phyloP scores from a whole-genome alignment of 2,888 invertebrate species.

The Polydrusus tereticollis region DNA sequence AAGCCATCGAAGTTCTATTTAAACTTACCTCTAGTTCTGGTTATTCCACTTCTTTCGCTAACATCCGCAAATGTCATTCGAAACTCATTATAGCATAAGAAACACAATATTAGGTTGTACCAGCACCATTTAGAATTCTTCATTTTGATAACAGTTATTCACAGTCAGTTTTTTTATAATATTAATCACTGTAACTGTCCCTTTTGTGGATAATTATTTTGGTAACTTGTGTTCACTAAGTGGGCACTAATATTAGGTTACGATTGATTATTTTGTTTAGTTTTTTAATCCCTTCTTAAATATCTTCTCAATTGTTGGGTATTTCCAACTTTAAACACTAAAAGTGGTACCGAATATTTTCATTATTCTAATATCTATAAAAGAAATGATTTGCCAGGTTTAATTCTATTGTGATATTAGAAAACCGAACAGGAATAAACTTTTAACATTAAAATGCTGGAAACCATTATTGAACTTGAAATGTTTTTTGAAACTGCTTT shows the following conservation, averaged over 20 bases:
- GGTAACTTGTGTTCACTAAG: background rate
- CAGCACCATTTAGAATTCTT: constrained; percentile 21
- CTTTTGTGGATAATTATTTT: background rate
- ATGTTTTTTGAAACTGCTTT: too few species aligned
- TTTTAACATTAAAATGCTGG: too few species aligned
- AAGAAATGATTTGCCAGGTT: too few species aligned
- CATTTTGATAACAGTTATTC: background rate
- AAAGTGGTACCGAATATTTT: too few species aligned
- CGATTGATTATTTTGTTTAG: background rate
- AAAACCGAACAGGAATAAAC: too few species aligned
- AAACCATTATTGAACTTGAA: too few species aligned
- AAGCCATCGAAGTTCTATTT: constrained; percentile 26
- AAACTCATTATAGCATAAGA: constrained; percentile 29
- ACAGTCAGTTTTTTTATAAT: background rate
- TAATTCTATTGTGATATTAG: too few species aligned
- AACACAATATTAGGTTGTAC: constrained; percentile 29
- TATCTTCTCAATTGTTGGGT: too few species aligned
- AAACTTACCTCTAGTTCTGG: constrained; percentile 40
- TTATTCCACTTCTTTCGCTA: constrained; percentile 36
- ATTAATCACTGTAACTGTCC: background rate
- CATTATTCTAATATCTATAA: too few species aligned
- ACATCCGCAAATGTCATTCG: constrained; percentile 38
- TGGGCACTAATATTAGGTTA: background rate
- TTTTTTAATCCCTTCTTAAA: too few species aligned
- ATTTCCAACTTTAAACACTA: too few species aligned